Base-by-base conservation (phyloP, 2,797 vertebrate species). In the Pyrocephalus nanus region DNA sequence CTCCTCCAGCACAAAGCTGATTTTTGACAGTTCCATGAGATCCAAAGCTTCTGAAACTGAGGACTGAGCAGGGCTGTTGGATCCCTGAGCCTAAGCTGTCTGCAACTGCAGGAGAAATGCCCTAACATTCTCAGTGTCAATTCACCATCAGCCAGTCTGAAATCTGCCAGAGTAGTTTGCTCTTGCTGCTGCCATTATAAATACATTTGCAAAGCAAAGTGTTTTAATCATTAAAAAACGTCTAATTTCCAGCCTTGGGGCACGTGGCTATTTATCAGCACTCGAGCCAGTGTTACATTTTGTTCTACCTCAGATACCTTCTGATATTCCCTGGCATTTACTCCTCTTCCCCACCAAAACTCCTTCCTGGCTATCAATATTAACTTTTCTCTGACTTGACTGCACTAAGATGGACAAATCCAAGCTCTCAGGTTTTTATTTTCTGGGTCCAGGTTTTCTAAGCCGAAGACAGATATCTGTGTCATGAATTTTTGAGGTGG, bases 361-460 rank as follows among this genome's bases (percentile, higher is more conserved):
- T 55, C 75, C 55, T 86, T 57, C 15, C 4, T 20, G 65, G 64
- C 48, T 65, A 76, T 85, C 77, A 81, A 79, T 88, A 88, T 60
- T 25, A 70, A 75, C 53, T 29, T 76, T 84, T 79, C 71, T 82
- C 43, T 7, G 55, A 34, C 54, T 80, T 77, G 43, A 60, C 80
- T 86, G 78, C 43, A 76, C 40, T 34, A 36, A 83, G 51, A 76
- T 50, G 55, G 57, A 80, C 87, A 86, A 86, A 50, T 34, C 55
- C 74, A 76, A 60, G 71, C 55, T 71, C 84, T 67, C 77, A 30
- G 64, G 36, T 21, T 94, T 91, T 70, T 74, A 54, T 89, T 95
- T 92, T 77, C 69, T 55, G 38, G 29, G 38, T 60, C 34, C 34
- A 43, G 53, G 13, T 66, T 95, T 88, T 88, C 78, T 34, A 71